phyloP scores from a whole-genome alignment of 2,888 invertebrate genomes.

The Notodonta dromedarius region DNA sequence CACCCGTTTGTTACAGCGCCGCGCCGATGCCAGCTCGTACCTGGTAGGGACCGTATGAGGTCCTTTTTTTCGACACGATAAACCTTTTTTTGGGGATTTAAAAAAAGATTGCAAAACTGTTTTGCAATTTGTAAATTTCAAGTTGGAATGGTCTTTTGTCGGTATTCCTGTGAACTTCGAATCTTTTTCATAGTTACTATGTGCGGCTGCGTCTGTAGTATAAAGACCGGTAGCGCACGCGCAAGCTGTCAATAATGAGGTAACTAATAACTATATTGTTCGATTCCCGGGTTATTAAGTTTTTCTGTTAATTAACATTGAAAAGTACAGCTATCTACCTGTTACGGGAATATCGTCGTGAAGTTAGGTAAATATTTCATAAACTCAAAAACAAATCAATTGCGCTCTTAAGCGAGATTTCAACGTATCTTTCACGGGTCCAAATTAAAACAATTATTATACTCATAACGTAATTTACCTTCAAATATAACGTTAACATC shows the following conservation, averaged over 20 bases:
- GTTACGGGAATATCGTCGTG: no score
- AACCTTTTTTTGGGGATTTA: neutral
- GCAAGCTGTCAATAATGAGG: no score
- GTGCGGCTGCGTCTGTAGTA: neutral
- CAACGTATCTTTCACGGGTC: neutral
- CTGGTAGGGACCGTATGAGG: constrained; percentile 17
- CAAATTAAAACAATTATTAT: neutral
- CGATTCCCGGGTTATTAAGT: no score
- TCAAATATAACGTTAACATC: neutral
- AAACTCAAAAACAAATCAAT: no score
- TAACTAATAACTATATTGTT: no score
- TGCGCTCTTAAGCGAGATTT: no score
- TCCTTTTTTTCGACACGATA: constrained; percentile 15
- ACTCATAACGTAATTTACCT: neutral
- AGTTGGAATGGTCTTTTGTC: neutral
- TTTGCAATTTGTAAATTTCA: neutral
- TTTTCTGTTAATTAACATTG: no score
- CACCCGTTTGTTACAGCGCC: constrained; percentile 29
- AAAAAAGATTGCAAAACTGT: constrained; percentile 3
- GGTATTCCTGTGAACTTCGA: no score
- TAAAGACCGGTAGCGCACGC: no score
- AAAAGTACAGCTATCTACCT: no score
- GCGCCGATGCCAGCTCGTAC: constrained; percentile 24
- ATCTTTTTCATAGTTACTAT: no score
- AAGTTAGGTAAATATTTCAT: no score